Base-by-base conservation (phyloP, 2,888 invertebrate species). In the Troilus luridus region DNA sequence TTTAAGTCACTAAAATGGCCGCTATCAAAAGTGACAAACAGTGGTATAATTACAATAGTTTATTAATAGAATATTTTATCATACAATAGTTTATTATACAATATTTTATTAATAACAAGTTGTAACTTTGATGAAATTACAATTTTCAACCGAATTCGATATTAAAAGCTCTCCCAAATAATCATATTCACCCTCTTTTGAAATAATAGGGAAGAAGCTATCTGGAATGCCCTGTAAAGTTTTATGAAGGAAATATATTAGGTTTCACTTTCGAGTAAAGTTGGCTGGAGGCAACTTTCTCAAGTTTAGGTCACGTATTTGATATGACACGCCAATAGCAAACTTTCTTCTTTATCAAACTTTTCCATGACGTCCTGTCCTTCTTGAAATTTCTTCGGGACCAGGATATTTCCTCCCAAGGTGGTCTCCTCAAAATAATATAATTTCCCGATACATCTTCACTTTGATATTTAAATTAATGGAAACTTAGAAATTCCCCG, bases 291-390 rank as follows among this genome's bases (percentile, higher is more conserved):
- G 21, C 85, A 56, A n/a, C n/a, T 85, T 56, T 41, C 56, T 21
- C 56, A 56, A 85, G 85, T 85, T 85, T 85, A n/a, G 85, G 85
- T 85, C 85, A 85, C 85, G 85, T 85, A 85, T 85, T 85, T 85
- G 85, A 85, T 85, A 85, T 85, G 85, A 85, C 85, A 85, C 85
- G 85, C 56, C 85, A 85, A 77, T 77, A 77, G 72, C 72, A 77
- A 77, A 85, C 85, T 85, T 85, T 85, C 85, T 85, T 85, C 85
- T 85, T 58, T 85, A 85, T 85, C 85, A 85, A 85, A 85, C n/a
- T 85, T 41, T 85, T 85, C 85, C 85, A 77, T 27, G 72, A 77
- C 72, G 72, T 77, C 72, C 72, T 77, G 72, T 77, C 72, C 72
- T 67, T 24, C 24, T 41, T 17, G 41, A 41, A 41, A 41, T 41